A percentile compares a stretch with the other conserved stretches of the same genome.
Conservation (phyloP, 2,113 vertebrate species). For the Prinia subflava region DNA sequence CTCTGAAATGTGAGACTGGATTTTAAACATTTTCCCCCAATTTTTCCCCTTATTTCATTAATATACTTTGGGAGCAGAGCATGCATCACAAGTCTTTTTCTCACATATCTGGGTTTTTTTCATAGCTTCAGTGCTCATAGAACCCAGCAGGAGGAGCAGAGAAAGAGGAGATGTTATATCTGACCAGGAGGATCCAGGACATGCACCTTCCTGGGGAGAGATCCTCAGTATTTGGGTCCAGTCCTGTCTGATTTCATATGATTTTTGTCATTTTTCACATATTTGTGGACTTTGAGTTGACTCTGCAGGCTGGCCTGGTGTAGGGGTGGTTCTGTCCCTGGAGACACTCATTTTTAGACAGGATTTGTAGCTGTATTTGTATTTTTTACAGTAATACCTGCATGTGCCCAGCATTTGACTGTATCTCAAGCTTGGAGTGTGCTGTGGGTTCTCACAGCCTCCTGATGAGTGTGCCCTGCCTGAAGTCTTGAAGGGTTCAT, state of each 20-base stretch:
- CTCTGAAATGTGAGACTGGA: background rate
- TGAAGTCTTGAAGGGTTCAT: background rate
- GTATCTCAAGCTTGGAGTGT: background rate
- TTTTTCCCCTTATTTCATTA: background rate
- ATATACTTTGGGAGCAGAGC: background rate
- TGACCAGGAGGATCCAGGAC: background rate
- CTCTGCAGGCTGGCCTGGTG: background rate
- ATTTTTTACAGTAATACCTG: background rate
- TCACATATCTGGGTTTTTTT: background rate
- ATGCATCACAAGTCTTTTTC: accelerated
- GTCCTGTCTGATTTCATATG: background rate
- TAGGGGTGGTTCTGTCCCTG: background rate
- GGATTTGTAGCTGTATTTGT: background rate
- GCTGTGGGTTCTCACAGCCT: background rate
- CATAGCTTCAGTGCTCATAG: background rate
- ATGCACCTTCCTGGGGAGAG: background rate
- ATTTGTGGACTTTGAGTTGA: background rate
- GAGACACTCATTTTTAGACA: background rate
- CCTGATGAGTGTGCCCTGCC: accelerated
- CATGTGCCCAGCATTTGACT: background rate
- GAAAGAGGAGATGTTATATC: background rate
- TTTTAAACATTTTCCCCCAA: background rate
- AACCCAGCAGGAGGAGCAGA: background rate
- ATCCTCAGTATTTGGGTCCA: background rate
- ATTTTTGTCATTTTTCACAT: background rate